Evolutionary conservation across 2,797 vertebrate genomes (phyloP).

Genomic region (Leptatherina wallacei): DNA sequence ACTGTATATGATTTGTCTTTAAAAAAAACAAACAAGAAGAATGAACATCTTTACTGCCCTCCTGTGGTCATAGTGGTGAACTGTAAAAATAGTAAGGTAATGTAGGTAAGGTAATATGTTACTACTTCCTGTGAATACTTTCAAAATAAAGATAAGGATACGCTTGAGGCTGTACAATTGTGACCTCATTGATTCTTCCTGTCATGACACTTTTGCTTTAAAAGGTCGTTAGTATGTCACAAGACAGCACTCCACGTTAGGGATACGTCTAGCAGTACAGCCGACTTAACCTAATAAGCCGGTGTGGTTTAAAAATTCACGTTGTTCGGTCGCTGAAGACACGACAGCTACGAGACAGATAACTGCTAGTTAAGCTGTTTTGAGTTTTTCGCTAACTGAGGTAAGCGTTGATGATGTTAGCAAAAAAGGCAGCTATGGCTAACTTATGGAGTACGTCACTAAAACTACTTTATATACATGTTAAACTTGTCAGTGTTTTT

Average conservation of each 20-base stretch:
- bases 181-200: background rate
- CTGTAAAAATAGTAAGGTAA: background rate
- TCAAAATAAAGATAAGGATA: constrained; percentile 24
- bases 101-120: fast-evolving
- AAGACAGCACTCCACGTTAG: background rate
- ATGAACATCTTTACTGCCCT: background rate
- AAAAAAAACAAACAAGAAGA: too few relatives aligned
- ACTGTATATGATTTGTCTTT: too few relatives aligned
- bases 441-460: background rate
- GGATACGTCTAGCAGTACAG: background rate
- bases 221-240: constrained; percentile 4
- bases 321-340: background rate
- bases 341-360: constrained; percentile 2
- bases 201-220: background rate
- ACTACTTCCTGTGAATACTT: constrained; percentile 6
- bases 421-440: constrained; percentile 5
- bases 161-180: fast-evolving
- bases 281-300: background rate
- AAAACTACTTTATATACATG: background rate
- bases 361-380: constrained; percentile 5
- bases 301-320: background rate
- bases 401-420: constrained; percentile 28
- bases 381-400: background rate
- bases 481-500: background rate
- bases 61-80: background rate